Conservation (phyloP, 2,797 vertebrate species). For the Ispidina lecontei region DNA sequence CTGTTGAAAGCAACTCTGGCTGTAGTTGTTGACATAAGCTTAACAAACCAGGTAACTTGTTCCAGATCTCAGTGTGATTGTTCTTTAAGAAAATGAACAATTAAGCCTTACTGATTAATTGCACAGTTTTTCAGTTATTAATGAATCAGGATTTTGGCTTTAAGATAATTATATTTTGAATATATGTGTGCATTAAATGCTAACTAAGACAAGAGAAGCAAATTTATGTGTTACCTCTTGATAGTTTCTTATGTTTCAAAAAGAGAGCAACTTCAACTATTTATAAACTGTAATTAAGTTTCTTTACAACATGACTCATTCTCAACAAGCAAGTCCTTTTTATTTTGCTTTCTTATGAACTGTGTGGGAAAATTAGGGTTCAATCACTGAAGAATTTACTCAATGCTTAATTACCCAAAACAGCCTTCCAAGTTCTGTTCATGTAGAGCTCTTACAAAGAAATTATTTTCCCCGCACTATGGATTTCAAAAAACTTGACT, state of each 20-base stretch:
- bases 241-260: conserved; percentile 45
- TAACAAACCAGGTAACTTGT: neutral
- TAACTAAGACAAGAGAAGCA: conserved; percentile 14
- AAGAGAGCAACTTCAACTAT: conserved; percentile 66
- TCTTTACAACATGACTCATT: conserved; percentile 67
- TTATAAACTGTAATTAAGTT: conserved; percentile 71
- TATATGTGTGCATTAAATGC: neutral
- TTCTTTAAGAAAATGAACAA: neutral
- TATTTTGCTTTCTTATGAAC: conserved; percentile 62
- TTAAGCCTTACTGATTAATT: neutral
- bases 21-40: neutral
- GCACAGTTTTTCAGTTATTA: neutral
- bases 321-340: conserved; percentile 62
- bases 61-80: neutral
- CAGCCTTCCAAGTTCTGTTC: conserved; percentile 43
- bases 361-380: conserved; percentile 69
- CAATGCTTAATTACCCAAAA: conserved; percentile 61
- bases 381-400: conserved; percentile 61
- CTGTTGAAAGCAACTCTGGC: neutral
- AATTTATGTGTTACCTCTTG: neutral
- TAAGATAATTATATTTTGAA: neutral
- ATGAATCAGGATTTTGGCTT: conserved; percentile 11
- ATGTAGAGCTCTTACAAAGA: conserved; percentile 50
- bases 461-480: neutral
- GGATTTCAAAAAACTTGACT: conserved; percentile 35